Evolutionary conservation across 2,113 vertebrate genomes (phyloP).

Genomic region (Pangasianodon gigas): DNA sequence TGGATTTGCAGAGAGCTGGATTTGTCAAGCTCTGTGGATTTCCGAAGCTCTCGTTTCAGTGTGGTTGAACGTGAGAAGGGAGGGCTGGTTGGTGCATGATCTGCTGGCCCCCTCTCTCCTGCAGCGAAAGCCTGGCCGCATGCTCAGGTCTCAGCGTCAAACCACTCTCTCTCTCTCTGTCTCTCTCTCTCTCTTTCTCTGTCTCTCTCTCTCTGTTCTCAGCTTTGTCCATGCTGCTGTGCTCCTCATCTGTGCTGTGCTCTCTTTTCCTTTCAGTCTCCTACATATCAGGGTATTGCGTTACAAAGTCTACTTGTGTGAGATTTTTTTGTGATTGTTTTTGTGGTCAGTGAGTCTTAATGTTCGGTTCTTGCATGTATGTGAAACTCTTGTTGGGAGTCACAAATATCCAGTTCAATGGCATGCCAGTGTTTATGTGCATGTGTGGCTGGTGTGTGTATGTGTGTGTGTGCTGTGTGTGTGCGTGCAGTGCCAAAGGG

Average conservation of each 20-base stretch:
- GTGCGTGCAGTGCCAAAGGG: constrained; percentile 36
- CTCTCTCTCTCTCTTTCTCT: not conserved
- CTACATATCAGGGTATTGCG: not conserved
- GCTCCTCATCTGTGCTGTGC: constrained; percentile 26
- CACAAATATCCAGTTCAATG: constrained; percentile 14
- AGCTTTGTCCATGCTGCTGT: constrained; percentile 31
- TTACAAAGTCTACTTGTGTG: not conserved
- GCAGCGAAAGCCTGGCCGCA: constrained; percentile 32
- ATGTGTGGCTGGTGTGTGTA: constrained; percentile 43
- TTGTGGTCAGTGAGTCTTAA: constrained; percentile 18
- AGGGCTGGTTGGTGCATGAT: constrained; percentile 43
- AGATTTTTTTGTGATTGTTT: not conserved
- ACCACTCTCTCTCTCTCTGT: not conserved
- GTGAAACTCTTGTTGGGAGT: not conserved
- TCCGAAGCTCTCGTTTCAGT: constrained; percentile 42
- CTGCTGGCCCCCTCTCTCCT: constrained; percentile 24
- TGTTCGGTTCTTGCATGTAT: not conserved
- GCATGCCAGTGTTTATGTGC: constrained; percentile 63
- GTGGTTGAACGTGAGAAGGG: constrained; percentile 30
- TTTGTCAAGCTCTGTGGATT: constrained; percentile 30
- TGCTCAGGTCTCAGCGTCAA: constrained; percentile 1
- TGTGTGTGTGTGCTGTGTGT: constrained; percentile 50
- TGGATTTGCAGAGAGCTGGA: not conserved
- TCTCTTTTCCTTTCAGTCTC: constrained; percentile 27
- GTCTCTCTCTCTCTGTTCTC: not conserved